Evolutionary conservation across 2,888 invertebrate species (phyloP).

Genomic region (Octonoba sinensis): DNA sequence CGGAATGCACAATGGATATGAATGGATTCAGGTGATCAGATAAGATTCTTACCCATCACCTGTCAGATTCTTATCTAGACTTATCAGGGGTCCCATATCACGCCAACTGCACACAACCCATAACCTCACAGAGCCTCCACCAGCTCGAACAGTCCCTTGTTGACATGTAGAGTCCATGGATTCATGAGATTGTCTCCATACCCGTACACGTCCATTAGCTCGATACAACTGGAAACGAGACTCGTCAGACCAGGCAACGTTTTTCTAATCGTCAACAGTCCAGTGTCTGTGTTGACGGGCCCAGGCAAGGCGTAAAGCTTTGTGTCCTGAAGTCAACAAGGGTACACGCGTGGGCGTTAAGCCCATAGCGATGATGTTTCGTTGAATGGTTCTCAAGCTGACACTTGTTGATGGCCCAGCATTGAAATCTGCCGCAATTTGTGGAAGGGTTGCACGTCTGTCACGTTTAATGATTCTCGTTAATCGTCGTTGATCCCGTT

Average conservation of each 20-base stretch:
- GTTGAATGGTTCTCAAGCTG: neutral
- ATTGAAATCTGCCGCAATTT: no score
- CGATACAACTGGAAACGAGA: conserved; percentile 2
- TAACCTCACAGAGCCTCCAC: neutral
- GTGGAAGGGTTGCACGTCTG: no score
- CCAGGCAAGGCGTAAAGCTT: conserved; percentile 4
- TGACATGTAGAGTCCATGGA: no score
- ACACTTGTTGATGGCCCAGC: no score
- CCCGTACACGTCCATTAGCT: no score
- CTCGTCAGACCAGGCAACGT: no score
- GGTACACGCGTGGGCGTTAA: neutral
- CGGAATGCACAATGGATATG: no score
- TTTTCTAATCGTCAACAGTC: no score
- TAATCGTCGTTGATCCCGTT: no score
- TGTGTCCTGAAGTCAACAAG: neutral
- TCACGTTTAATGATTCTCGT: no score
- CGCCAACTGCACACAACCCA: neutral
- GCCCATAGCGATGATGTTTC: neutral
- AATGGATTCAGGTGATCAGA: neutral
- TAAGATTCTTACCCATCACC: neutral
- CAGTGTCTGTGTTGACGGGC: no score
- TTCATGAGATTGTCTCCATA: neutral
- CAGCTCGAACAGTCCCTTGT: neutral
- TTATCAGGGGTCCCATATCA: neutral
- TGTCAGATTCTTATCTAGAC: neutral